Evolutionary conservation across 2,888 invertebrate species (phyloP).

Genomic region (Sylvicola cinctus): DNA sequence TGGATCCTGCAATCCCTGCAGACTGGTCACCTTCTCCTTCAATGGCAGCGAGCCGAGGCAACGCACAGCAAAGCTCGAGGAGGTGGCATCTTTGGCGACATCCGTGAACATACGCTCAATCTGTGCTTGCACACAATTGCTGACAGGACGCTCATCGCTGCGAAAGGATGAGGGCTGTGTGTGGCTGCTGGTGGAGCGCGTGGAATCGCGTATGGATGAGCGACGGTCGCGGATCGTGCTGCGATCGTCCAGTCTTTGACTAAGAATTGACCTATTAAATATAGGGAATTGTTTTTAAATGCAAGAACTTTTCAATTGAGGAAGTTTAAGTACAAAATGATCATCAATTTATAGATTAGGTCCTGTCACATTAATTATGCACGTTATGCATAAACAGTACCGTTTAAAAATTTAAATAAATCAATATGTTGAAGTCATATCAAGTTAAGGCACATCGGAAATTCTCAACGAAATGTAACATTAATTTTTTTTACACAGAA

Average conservation of each 20-base stretch:
- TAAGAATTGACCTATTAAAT: slow-evolving; percentile 18
- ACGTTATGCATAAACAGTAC: background rate
- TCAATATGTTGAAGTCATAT: too few relatives aligned
- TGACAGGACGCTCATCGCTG: slow-evolving; percentile 22
- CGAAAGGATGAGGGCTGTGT: slow-evolving; percentile 1
- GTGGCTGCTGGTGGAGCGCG: background rate
- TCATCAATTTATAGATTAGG: background rate
- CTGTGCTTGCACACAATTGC: slow-evolving; percentile 62
- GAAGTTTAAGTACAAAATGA: background rate
- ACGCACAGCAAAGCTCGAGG: slow-evolving; percentile 47
- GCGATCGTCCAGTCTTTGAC: slow-evolving; percentile 23
- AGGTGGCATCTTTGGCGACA: slow-evolving; percentile 39
- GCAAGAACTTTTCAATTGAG: background rate
- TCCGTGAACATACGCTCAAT: slow-evolving; percentile 73
- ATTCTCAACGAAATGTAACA: too few relatives aligned
- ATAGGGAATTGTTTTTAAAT: background rate
- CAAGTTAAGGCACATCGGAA: too few relatives aligned
- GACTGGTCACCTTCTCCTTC: slow-evolving; percentile 57
- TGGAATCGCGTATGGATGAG: slow-evolving; percentile 12
- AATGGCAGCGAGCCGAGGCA: slow-evolving; percentile 66
- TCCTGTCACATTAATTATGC: background rate
- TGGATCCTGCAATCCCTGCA: slow-evolving; percentile 64
- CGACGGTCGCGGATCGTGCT: slow-evolving; percentile 7
- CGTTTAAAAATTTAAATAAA: too few relatives aligned
- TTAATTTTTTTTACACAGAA: too few relatives aligned